Conservation (phyloP, 2,113 vertebrate genomes). For the Nothobranchius kuhntae region DNA sequence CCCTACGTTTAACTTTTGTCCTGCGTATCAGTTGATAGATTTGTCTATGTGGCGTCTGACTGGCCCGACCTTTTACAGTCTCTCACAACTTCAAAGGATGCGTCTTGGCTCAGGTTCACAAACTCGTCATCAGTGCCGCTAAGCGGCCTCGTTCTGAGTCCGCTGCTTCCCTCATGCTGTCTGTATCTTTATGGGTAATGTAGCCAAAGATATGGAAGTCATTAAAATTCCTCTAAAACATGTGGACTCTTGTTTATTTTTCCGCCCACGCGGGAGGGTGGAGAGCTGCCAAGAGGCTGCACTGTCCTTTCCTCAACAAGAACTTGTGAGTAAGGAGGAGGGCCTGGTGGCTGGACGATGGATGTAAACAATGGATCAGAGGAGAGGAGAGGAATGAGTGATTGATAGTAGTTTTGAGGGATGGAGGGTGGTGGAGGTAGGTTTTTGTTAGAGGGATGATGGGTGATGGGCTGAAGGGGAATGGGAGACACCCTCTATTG, state of each 20-base stretch:
- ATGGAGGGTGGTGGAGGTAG: slow-evolving; percentile 23
- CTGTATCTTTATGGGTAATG: slow-evolving; percentile 77
- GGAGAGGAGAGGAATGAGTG: slow-evolving; percentile 11
- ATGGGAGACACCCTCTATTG: slow-evolving; percentile 31
- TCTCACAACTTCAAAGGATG: slow-evolving; percentile 22
- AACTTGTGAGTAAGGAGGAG: slow-evolving; percentile 27
- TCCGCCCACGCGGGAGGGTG: slow-evolving; percentile 64
- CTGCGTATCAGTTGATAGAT: background rate
- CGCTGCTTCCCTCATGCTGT: slow-evolving; percentile 34
- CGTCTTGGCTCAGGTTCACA: slow-evolving; percentile 37
- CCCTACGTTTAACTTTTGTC: background rate
- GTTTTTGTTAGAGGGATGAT: slow-evolving; percentile 14
- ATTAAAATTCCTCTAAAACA: slow-evolving; percentile 84
- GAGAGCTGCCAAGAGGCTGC: slow-evolving; percentile 55
- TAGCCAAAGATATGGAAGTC: slow-evolving; percentile 79
- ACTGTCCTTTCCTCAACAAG: slow-evolving; percentile 56
- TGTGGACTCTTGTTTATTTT: slow-evolving; percentile 80
- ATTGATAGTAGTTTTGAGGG: background rate
- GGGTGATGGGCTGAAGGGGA: slow-evolving; percentile 3
- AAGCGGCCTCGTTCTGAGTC: slow-evolving; percentile 27
- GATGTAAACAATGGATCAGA: slow-evolving; percentile 45
- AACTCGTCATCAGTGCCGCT: slow-evolving; percentile 41
- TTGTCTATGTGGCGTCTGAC: background rate
- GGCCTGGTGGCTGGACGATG: slow-evolving; percentile 22
- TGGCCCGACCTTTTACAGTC: background rate